Base-by-base conservation (phyloP, 2,797 vertebrate genomes). In the Ambastaia sidthimunki region DNA sequence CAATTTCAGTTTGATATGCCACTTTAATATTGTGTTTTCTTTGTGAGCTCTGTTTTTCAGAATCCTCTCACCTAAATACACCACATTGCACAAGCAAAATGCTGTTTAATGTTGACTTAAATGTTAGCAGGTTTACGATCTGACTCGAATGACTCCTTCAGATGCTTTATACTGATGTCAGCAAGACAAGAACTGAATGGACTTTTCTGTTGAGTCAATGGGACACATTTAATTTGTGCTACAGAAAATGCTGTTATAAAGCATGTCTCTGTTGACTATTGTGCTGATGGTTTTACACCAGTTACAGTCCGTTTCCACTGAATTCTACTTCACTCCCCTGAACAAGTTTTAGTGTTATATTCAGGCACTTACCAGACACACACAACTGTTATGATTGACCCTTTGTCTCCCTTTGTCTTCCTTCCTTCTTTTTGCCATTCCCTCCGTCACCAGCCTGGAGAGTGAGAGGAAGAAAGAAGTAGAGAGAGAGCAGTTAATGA, bases 381-480 rank as follows among this genome's bases (percentile, higher is more conserved):
- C 81, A 80, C 83, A n/a, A 23, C 85, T 87, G 94, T 96, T 97
- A 98, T 0, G 96, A 97, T 74, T 96, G 96, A 91, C 91, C 93
- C 89, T 96, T 99, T 91, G 94, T 96, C 89, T 96, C 97, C 84
- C 90, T 88, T 0, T 93, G 93, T 80, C 93, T 91, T 80, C 94
- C 94, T 87, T 96, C 95, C 81, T 95, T 96, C 89, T 95, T 96
- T 88, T 96, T 97, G 88, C 94, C 90, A 85, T 93, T 96, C 86
- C 90, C 90, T 77, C 91, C 91, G 83, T 97, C 95, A 90, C 93
- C 94, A 90, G 94, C 54, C 65, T 80, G 25, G 10, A 80, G 80
- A 47, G 18, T 62, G 34, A 76, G 37, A 69, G 18, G 23, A 31
- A 67, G 15, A 81, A 76, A 52, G 18, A 70, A 16, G 69, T 12